phyloP scores from a whole-genome alignment of 2,113 vertebrate species.

The Noctilio leporinus region DNA sequence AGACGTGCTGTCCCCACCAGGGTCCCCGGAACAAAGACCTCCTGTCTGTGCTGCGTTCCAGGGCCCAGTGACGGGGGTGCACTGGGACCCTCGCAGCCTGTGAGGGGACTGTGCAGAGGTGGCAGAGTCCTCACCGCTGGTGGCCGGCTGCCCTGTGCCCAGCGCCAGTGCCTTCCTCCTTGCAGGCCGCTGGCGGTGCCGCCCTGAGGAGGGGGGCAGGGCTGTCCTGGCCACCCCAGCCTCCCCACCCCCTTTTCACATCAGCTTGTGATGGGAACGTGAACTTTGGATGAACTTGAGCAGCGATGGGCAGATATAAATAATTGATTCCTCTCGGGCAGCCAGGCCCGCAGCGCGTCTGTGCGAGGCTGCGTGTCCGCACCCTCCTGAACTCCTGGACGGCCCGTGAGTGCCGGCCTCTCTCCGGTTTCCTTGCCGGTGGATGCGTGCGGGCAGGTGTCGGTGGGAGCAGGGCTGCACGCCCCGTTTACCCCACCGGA shows the following conservation, averaged over 20 bases:
- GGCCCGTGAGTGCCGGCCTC: slow-evolving; percentile 41
- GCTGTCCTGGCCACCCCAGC: not conserved
- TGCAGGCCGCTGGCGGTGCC: not conserved
- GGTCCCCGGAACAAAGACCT: not conserved
- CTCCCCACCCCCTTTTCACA: too few relatives aligned
- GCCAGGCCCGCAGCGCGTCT: not conserved
- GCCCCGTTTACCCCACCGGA: slow-evolving; percentile 73
- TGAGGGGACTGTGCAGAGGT: too few relatives aligned
- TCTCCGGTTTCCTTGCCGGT: not conserved
- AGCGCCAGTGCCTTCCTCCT: not conserved
- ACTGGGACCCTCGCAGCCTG: too few relatives aligned
- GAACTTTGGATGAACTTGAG: not conserved
- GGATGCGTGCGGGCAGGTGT: too few relatives aligned
- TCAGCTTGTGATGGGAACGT: not conserved
- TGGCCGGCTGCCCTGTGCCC: too few relatives aligned
- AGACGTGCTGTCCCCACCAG: not conserved
- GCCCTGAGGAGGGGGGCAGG: not conserved
- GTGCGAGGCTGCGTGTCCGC: not conserved
- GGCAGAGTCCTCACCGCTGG: too few relatives aligned
- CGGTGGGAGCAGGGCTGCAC: slow-evolving; percentile 54
- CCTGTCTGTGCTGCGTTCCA: too few relatives aligned
- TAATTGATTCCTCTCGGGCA: not conserved
- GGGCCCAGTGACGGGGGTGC: too few relatives aligned
- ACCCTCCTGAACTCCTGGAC: not conserved
- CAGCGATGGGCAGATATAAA: not conserved